phyloP scores from a whole-genome alignment of 2,113 vertebrate species.

The Proterorhinus semilunaris region DNA sequence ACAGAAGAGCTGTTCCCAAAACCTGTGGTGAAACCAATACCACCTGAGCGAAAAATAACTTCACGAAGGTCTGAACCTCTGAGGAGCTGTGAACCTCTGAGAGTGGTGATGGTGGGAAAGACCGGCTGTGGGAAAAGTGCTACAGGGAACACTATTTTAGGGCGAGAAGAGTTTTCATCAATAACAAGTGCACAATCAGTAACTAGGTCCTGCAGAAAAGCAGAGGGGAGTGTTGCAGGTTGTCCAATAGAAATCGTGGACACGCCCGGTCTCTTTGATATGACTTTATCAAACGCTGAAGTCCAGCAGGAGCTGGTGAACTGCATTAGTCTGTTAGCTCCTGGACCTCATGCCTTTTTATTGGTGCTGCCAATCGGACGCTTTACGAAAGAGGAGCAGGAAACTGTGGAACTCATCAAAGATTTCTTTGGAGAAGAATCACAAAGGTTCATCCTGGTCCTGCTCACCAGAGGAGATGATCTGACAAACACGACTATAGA shows the following conservation, averaged over 20 bases:
- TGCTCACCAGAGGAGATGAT: conserved; percentile 56
- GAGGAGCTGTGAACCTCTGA: not conserved
- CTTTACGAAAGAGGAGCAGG: conserved; percentile 51
- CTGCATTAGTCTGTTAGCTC: conserved; percentile 41
- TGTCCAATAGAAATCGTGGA: conserved; percentile 9
- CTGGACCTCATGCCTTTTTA: conserved; percentile 61
- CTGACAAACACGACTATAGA: conserved; percentile 14
- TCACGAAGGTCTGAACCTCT: too few relatives aligned
- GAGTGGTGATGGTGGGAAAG: conserved; percentile 34
- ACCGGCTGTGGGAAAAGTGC: conserved; percentile 53
- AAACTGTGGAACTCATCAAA: conserved; percentile 41
- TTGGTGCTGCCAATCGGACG: conserved; percentile 50
- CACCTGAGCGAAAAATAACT: too few relatives aligned
- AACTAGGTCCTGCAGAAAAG: conserved; percentile 27
- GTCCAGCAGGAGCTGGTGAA: conserved; percentile 33
- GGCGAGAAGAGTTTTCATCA: not conserved
- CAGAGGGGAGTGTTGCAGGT: not conserved
- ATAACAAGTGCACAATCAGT: not conserved
- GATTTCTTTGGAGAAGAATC: conserved; percentile 43
- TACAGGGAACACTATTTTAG: conserved; percentile 37
- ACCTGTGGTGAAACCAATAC: not conserved
- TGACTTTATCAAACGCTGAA: not conserved
- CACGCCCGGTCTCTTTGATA: conserved; percentile 46
- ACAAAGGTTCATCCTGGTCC: conserved; percentile 28
- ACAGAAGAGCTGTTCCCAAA: conserved; percentile 14